A percentile compares a stretch with the other conserved stretches of the same genome.
Conservation (phyloP, 2,797 vertebrate species). For the Triplophysa yarkandensis region DNA sequence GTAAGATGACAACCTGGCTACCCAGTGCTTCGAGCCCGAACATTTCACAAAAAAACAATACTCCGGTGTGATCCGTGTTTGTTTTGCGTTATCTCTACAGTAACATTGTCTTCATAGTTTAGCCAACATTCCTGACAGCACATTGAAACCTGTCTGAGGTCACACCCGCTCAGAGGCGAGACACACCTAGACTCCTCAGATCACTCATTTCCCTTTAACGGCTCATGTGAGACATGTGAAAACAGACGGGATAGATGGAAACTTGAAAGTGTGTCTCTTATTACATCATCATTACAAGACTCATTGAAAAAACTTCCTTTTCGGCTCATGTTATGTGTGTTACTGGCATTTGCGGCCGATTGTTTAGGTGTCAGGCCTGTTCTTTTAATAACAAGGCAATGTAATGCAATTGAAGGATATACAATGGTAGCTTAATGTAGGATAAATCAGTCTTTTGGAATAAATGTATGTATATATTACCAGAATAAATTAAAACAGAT, state of each 20-base stretch:
- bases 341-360: neutral
- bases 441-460: too few relatives aligned
- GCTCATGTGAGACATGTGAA: constrained; percentile 2
- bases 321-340: neutral
- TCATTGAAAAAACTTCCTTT: neutral
- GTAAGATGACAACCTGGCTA: neutral
- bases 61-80: neutral
- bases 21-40: neutral
- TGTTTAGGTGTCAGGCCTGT: neutral
- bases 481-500: too few relatives aligned
- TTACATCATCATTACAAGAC: neutral
- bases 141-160: constrained; percentile 63
- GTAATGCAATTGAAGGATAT: too few relatives aligned
- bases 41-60: neutral
- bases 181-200: constrained; percentile 55
- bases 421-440: too few relatives aligned
- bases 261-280: neutral
- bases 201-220: constrained; percentile 21
- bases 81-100: neutral
- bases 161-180: constrained; percentile 25
- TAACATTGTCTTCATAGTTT: constrained; percentile 1
- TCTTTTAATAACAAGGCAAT: too few relatives aligned
- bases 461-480: too few relatives aligned
- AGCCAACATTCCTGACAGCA: constrained; percentile 62
- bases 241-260: neutral